These are phyloP conservation scores for Ochropleura plecta DNA, from an alignment of 2,888 invertebrate genomes.

Conservation along the genomic window DNA sequence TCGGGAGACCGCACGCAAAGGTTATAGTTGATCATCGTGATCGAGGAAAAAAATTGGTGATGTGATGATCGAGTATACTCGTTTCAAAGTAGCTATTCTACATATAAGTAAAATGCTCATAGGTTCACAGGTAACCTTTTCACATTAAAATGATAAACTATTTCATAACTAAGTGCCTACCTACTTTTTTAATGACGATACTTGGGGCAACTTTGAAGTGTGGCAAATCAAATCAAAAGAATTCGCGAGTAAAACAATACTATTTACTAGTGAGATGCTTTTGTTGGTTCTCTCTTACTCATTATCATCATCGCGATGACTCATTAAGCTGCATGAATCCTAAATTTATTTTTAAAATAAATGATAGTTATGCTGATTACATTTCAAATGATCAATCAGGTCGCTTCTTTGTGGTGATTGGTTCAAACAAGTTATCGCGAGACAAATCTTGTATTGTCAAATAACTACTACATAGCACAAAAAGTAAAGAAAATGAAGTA, in stretches of 20 bases:
- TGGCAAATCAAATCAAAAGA: background rate
- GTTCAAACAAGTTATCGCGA: background rate
- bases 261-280: conserved; percentile 7
- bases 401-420: background rate
- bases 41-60: conserved; percentile 29
- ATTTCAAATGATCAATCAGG: background rate
- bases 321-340: background rate
- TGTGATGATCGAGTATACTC: background rate
- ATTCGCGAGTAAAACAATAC: conserved; percentile 6
- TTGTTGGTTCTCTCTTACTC: background rate
- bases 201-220: background rate
- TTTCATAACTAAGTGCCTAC: background rate
- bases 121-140: background rate
- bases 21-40: conserved; percentile 55
- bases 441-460: background rate
- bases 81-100: background rate
- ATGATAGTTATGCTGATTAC: background rate
- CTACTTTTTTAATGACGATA: background rate
- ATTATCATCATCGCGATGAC: no score
- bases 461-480: background rate
- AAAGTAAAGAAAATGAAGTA: background rate
- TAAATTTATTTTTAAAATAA: conserved; percentile 18
- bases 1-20: conserved; percentile 46
- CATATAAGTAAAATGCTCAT: no score
- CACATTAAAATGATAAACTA: background rate